Base-by-base conservation (phyloP, 2,113 vertebrate genomes). In the Formicarius rufipectus region DNA sequence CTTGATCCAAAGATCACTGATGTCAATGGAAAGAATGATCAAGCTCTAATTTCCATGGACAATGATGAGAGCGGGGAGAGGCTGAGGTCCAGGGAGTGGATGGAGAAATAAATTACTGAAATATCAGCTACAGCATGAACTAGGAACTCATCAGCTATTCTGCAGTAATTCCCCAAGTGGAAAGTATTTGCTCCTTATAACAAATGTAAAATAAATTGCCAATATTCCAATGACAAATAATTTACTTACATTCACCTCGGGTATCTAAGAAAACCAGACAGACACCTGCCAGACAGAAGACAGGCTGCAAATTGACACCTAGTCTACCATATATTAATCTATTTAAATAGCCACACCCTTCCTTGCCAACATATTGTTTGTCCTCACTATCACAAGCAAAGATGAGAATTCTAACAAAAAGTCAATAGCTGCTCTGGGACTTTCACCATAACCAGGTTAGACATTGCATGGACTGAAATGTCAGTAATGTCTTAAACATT, bases 361-460 rank as follows among this genome's bases (percentile, higher is more conserved):
- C 39, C 53, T 74, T 58, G 44, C n/a, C 62, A 90, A 39, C 21
- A 15, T 23, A 21, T 7, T 60, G 15, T 23, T 83, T 40, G 28
- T 58, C 50, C 42, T 71, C 52, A 14, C 52, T 52, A 10, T 8
- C 52, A 81, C 13, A 69, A 42, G n/a, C 25, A 67, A 78, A 86
- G 33, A 20, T 52, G 27, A 64, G 27, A 67, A 63, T 78, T 69
- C 53, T 77, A 88, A 47, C 22, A 62, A 37, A 31, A 67, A 9
- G 9, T 58, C 6, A 4, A 17, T 6, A 83, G 35, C 18, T 86
- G 39, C 76, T 42, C 22, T 1, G 6, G 22, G 37, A 73, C 8
- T 83, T 60, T 14, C 0, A 0, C 40, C 4, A 4, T 23, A 58
- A 42, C 8, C 37, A 55, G 23, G 16, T 23, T 33, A 63, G 25